Base-by-base conservation (phyloP, 2,888 invertebrate species). In the Anthophora plumipes region DNA sequence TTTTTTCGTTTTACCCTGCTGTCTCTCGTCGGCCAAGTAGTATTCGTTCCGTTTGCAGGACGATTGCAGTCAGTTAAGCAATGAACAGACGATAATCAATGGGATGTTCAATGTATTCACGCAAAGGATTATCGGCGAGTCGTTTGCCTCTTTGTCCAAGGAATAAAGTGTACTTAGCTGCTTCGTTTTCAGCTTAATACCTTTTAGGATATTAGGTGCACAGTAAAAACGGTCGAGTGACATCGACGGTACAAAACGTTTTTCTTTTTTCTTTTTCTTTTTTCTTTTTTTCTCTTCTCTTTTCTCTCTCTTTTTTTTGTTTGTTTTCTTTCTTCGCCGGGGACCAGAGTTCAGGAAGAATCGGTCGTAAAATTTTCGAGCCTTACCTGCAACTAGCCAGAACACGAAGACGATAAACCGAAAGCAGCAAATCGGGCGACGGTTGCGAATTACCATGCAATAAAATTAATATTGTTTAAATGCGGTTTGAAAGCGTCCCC, bases 391-490 rank as follows among this genome's bases (percentile, higher is more conserved):
- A 31, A 41, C 31, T 20, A 25, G 12, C 54, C 50, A 31, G 52
- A 22, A 39, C 46, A 14, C 37, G 25, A 57, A 41, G 41, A 57
- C 48, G 64, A 48, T 22, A 17, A 39, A 54, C 22, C 46, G 31
- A 50, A 75, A 54, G 68, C 76, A 48, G 66, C 17, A 50, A 9
- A 3, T 14, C 39, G 6, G 37, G 25, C 37, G 59, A 80, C 70
- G 68, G 67, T 77, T 68, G 68, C 77, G 73, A 86, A 86, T 84
- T 77, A 87, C 87, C 86, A 72, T 81, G 90, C 78, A 83, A 85
- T 90, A 91, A 91, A 91, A 88, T 86, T 72, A 88, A 88, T 85
- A 85, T 87, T 89, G 88, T 90, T 88, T 85, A 89, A 89, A 89
- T 87, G 89, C 84, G 88, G 88, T 88, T 90, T 83, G 77, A 89